Conservation (phyloP, 2,888 invertebrate genomes). For the Spialia ferax region DNA sequence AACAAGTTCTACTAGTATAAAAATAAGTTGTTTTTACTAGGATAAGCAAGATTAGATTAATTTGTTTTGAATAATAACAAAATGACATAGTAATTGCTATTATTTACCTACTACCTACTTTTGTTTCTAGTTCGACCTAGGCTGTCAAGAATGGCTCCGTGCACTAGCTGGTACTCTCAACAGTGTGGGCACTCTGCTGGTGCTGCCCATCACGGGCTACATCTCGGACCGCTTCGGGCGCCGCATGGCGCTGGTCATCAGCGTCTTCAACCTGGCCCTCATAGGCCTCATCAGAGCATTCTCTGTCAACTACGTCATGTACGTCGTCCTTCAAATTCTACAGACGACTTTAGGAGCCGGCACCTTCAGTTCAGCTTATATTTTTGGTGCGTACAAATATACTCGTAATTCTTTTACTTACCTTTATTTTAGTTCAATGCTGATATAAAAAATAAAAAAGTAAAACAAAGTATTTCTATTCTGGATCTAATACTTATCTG, state of each 20-base stretch:
- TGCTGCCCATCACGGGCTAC: constrained; percentile 89
- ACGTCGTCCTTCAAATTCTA: constrained; percentile 79
- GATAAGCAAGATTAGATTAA: too few relatives aligned
- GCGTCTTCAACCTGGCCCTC: constrained; percentile 63
- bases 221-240: constrained; percentile 86
- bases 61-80: too few relatives aligned
- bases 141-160: constrained; percentile 90
- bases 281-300: constrained; percentile 85
- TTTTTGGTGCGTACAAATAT: too few relatives aligned
- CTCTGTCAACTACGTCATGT: constrained; percentile 85
- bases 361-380: constrained; percentile 82
- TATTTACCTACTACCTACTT: not conserved
- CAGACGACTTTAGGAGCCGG: constrained; percentile 84
- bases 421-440: too few relatives aligned
- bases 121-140: constrained; percentile 88
- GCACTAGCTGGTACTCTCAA: constrained; percentile 90
- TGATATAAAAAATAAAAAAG: too few relatives aligned
- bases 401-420: too few relatives aligned
- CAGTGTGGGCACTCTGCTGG: constrained; percentile 90
- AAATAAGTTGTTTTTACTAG: too few relatives aligned
- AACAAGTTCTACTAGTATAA: too few relatives aligned
- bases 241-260: constrained; percentile 64
- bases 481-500: too few relatives aligned
- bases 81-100: too few relatives aligned
- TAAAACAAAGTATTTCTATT: too few relatives aligned